Conservation (phyloP, 2,888 invertebrate species). For the Pantelozetes paolii region DNA sequence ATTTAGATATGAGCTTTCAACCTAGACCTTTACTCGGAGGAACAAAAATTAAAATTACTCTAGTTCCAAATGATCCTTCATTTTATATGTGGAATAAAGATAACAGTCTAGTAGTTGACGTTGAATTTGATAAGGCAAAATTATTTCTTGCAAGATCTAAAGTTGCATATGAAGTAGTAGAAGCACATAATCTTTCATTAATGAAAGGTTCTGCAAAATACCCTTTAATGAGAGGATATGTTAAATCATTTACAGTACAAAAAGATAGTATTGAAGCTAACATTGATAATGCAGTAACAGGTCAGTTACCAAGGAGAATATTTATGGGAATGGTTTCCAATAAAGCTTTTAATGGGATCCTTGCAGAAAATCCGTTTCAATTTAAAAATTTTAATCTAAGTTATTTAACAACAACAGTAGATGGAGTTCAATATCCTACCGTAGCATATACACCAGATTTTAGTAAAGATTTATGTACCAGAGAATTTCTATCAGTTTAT, state of each 20-base stretch:
- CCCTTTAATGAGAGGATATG: conserved; percentile 18
- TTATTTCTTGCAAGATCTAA: not conserved
- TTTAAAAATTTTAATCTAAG: conserved; percentile 6
- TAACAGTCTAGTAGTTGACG: not conserved
- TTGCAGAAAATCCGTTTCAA: not conserved
- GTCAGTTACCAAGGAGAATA: not conserved
- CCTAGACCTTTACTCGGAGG: conserved; percentile 14
- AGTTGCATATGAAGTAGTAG: not conserved
- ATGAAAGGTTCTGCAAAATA: not conserved
- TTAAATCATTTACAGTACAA: not conserved
- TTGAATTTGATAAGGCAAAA: not conserved
- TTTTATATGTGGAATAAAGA: not conserved
- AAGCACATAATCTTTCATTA: not conserved
- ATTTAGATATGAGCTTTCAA: conserved; percentile 25
- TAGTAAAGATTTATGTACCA: not conserved
- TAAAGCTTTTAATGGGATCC: not conserved
- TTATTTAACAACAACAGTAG: not conserved
- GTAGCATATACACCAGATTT: conserved; percentile 4
- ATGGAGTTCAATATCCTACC: conserved; percentile 19
- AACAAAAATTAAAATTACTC: not conserved
- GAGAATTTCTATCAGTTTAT: conserved; percentile 15
- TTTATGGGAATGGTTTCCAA: not conserved
- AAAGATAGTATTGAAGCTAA: not conserved
- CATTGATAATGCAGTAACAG: not conserved
- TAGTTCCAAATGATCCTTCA: not conserved